Evolutionary conservation across 2,797 vertebrate species (phyloP).

Genomic region (Syndactyla subalaris): DNA sequence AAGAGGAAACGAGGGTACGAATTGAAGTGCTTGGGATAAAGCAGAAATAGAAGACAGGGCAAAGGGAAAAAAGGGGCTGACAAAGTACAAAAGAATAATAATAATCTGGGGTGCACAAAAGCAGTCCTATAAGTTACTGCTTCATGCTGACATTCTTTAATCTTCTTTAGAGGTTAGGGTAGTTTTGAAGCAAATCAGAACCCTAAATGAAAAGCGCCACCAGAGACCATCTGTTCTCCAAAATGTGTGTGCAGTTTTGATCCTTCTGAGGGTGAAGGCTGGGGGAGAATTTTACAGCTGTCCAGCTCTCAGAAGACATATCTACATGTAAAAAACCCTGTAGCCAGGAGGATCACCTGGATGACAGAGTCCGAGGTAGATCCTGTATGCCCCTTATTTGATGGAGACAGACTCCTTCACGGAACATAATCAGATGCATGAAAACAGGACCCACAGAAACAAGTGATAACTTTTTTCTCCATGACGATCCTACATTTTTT

Average conservation of each 20-base stretch:
- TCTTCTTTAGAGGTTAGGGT: not conserved
- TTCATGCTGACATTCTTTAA: not conserved
- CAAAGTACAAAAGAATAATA: not conserved
- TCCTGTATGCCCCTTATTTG: not conserved
- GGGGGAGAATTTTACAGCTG: not conserved
- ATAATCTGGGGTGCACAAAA: not conserved
- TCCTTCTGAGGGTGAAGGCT: not conserved
- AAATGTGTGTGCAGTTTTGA: not conserved
- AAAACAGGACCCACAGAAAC: not conserved
- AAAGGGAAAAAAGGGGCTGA: not conserved
- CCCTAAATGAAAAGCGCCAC: not conserved
- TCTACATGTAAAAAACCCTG: not conserved
- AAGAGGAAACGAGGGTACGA: not conserved
- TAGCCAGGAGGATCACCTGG: not conserved
- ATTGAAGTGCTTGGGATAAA: not conserved
- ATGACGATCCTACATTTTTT: not conserved
- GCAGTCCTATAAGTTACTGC: not conserved
- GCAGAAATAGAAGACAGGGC: not conserved
- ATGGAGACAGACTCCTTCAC: not conserved
- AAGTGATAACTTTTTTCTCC: not conserved
- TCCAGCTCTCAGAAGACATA: not conserved
- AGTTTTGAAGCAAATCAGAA: not conserved
- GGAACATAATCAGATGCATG: not conserved
- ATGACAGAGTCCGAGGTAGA: not conserved
- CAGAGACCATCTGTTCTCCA: not conserved